Evolutionary conservation across 2,113 vertebrate species (phyloP).

Genomic region (Bubo scandiacus): DNA sequence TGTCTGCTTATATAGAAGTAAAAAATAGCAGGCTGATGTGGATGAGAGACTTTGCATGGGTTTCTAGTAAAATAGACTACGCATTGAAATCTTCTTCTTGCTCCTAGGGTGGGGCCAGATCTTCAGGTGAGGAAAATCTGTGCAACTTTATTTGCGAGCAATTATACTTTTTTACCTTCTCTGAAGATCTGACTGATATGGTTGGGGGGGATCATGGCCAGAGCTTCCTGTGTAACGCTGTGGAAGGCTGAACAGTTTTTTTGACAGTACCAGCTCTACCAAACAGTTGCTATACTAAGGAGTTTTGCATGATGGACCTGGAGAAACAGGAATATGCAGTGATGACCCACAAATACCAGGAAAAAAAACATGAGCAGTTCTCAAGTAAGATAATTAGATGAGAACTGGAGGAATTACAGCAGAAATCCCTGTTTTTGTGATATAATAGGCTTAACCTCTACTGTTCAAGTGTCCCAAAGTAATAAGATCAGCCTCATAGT

Average conservation of each 20-base stretch:
- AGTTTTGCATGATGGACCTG: not conserved
- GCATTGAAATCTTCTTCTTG: not conserved
- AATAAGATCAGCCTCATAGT: not conserved
- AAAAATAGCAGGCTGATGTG: not conserved
- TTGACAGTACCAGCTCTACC: not conserved
- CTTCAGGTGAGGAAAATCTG: not conserved
- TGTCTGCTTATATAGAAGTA: constrained; percentile 3
- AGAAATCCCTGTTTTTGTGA: not conserved
- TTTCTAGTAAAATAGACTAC: not conserved
- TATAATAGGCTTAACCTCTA: not conserved
- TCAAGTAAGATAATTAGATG: constrained; percentile 10
- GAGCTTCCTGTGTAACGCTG: not conserved
- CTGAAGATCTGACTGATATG: not conserved
- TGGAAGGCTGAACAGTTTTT: not conserved
- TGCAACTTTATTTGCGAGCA: not conserved
- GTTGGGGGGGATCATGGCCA: not conserved
- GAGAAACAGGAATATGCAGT: not conserved
- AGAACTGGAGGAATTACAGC: not conserved
- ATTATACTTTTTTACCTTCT: not conserved
- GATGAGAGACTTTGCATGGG: constrained; percentile 9
- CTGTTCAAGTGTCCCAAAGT: not conserved
- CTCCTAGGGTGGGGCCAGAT: not conserved
- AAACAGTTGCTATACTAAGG: not conserved
- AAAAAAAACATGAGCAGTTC: not conserved
- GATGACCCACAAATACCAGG: not conserved